Evolutionary conservation across 1,140 invertebrate species (phyloP), one percentile per base, ranked within the genome.

Genomic region (Nomia melanderi): DNA sequence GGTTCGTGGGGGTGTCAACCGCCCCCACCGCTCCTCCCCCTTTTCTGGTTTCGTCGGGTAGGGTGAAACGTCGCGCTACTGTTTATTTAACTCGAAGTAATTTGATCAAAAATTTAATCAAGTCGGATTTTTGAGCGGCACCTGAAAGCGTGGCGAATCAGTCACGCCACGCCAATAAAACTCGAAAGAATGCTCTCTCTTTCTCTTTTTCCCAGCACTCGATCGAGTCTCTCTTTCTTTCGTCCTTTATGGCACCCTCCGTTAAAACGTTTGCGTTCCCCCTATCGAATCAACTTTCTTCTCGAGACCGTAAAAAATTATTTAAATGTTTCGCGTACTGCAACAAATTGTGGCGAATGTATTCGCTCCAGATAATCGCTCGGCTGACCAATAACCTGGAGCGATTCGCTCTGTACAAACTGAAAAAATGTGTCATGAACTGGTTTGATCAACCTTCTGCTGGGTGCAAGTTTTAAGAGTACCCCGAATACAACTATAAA

Each of bases 31-130:
- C 0, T 14, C 33, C 11, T 14, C 33, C 63, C 71, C 41, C 14
- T 47, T 71, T 66, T 47, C 53, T 33, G 36, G 25, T 33, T 44
- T 36, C 39, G 29, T 44, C 71, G 56, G 66, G 62, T 36, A 53
- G 66, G 44, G 76, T 66, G 27, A 31, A n/a, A 17, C 78, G 80
- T 73, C 73, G 85, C 72, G 70, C 69, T 83, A 84, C 80, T 91
- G 90, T 91, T 92, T 92, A 92, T 92, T 92, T 91, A 91, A 91
- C 87, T 89, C 85, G 87, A 91, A 91, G 91, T 92, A 92, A 92
- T 92, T 92, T 92, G 90, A 92, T 91, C 88, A 91, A 92, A 92
- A 92, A 92, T 92, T 92, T 92, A 92, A 92, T 92, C 91, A 92
- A 92, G 87, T 90, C 82, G 90, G 82, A 91, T 89, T 92, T 92